Conservation (phyloP, 2,888 invertebrate species). For the Polydrusus cervinus region DNA sequence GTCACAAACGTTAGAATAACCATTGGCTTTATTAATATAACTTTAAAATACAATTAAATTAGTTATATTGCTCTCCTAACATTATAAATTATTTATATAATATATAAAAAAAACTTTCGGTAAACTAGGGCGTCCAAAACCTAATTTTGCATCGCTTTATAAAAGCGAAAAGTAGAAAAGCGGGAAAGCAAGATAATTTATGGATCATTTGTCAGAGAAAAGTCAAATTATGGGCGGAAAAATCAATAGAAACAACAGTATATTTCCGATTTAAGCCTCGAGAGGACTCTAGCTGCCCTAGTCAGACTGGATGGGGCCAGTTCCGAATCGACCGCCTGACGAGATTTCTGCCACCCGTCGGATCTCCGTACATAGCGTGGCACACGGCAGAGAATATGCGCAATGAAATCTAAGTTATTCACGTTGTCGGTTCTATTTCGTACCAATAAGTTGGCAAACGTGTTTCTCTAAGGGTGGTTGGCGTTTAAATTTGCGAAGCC, state of each 20-base stretch:
- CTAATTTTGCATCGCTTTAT: slow-evolving; percentile 16
- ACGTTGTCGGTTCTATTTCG: slow-evolving; percentile 70
- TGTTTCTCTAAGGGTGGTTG: slow-evolving; percentile 70
- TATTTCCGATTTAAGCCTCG: slow-evolving; percentile 48
- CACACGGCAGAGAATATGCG: slow-evolving; percentile 48
- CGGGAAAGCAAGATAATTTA: slow-evolving; percentile 67
- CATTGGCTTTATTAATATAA: too few relatives aligned
- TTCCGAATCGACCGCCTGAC: slow-evolving; percentile 57
- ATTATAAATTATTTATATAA: not conserved
- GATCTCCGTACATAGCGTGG: slow-evolving; percentile 37
- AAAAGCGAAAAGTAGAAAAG: slow-evolving; percentile 54
- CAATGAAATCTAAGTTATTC: slow-evolving; percentile 58
- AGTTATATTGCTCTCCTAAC: not conserved
- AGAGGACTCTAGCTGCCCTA: slow-evolving; percentile 62
- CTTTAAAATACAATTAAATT: too few relatives aligned
- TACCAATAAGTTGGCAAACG: slow-evolving; percentile 72
- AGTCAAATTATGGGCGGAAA: slow-evolving; percentile 68
- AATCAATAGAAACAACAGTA: slow-evolving; percentile 65
- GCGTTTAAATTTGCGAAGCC: slow-evolving; percentile 45
- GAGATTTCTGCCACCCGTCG: slow-evolving; percentile 37
- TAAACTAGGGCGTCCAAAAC: not conserved
- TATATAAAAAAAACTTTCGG: not conserved
- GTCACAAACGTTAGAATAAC: too few relatives aligned
- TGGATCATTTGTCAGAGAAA: slow-evolving; percentile 67
- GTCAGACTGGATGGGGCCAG: slow-evolving; percentile 57